Evolutionary conservation across 2,113 vertebrate species (phyloP), one percentile per base, ranked within the genome.

Genomic region (Petrocephalus zakoni): DNA sequence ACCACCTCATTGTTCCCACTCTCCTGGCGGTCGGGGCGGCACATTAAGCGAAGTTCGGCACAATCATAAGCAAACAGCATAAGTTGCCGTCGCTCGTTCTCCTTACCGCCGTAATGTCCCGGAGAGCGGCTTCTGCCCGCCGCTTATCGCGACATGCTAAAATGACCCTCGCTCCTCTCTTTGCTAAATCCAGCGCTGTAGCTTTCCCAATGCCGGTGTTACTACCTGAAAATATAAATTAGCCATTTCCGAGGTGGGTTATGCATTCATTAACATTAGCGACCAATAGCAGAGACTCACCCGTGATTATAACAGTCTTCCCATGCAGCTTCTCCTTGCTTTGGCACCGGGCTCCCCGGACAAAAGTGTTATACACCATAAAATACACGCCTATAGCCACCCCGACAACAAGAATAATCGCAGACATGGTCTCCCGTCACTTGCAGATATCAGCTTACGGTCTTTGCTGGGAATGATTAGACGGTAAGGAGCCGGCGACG

Each of bases 181-280:
- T 95, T 6, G 97, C 97, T 92, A 98, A 89, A 58, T 96, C 96
- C 82, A 97, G 93, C 0, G 97, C 97, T 0, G 96, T 95, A 72
- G 92, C 93, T 91, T 95, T 97, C 42, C 97, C 97, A 52, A 98
- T 97, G 21, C 97, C 97, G 0, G 95, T 93, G 94, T 97, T 98
- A 89, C 94, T 96, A 86, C 97, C 97, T 98, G 91, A 7, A 86
- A 85, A 85, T 19, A 58, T 17, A 9, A n/a, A 56, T 19, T 5
- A 47, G 9, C 13, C 49, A 22, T n/a, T 9, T 22, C 21, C 61
- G 53, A 55, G 9, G 53, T 6, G 34, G 34, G 34, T 42, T 42
- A 19, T 75, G 42, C 75, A 82, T 68, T 68, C 25, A 13, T 68
- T 7, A 78, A 78, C 72, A 42, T 37, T 42, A 2, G 37, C 15